Evolutionary conservation across 1,140 invertebrate species (phyloP), one percentile per base, ranked within the genome.

Genomic region (Lordiphosa mommai): DNA sequence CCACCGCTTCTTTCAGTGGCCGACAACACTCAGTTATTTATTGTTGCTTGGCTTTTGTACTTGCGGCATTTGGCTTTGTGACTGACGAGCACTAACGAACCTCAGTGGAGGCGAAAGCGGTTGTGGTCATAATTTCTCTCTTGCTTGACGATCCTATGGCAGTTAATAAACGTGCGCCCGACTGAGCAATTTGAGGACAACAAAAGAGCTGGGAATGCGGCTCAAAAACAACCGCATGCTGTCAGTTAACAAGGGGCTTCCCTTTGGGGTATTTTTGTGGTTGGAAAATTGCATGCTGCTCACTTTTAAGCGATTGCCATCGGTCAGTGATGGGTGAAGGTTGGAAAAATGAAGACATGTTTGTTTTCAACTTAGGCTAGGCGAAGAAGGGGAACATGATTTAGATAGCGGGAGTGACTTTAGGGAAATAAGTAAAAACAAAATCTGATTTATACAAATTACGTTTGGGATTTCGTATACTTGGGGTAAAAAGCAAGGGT

Each of bases 91-190:
- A 53, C 48, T 66, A 66, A 66, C 63, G 61, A 66, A 20, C 16
- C 46, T 9, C 44, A 47, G 8, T 6, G 51, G 27, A 60, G 32
- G 63, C 58, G 51, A 43, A 61, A 48, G 67, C 56, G 17, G 34
- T 37, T 52, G 33, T 53, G 57, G 46, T 34, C 14, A 64, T 67
- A 56, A 60, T 67, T 68, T 68, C 50, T 34, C 48, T 44, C 32
- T 7, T 7, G 32, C 17, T 13, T 44, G 41, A 37, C 50, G 37
- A 50, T 29, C n/a, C 58, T 40, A 49, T 58, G 61, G 50, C 61
- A 58, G 71, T 82, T 71, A 76, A 82, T 76, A 80, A 82, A 66
- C 61, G 61, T 67, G 47, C 73, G 41, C 23, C 40, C 9, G 47
- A 32, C 43, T 63, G 34, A 33, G 16, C 46, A 51, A 27, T 27